Base-by-base conservation (phyloP, 1,140 invertebrate genomes). In the Drosophila albomicans region DNA sequence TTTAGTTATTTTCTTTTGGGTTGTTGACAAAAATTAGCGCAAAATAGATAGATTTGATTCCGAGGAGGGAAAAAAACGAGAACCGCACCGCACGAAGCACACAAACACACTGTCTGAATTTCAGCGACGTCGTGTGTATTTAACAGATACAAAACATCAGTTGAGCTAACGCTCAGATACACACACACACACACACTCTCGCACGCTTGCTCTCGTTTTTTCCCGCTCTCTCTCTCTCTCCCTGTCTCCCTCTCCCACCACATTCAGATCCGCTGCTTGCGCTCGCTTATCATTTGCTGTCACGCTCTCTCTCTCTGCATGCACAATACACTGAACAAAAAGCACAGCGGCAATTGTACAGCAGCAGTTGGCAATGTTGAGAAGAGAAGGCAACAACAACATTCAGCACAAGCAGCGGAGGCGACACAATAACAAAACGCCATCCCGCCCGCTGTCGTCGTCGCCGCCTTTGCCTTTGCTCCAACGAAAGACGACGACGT, bases 11-110 rank as follows among this genome's bases (percentile, higher is more conserved):
- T 28, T 51, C 35, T 56, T 65, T 65, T 65, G 25, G 67, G 67
- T 84, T 84, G 76, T 84, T 75, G 85, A 84, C 85, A 88, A 81
- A 81, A 81, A 85, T 74, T 82, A 89, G 85, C 85, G 85, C 84
- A 89, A 88, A 80, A 75, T 70, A 75, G 72, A 69, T 69, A 69
- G 71, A 74, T 72, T 84, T 38, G 8, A 45, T 71, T 76, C 56
- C 61, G 67, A 77, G 35, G 49, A 78, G 69, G 69, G 59, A 80
- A 57, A 66, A 25, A 79, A 87, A 74, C 75, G 76, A 85, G 86
- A 91, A 90, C 82, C 87, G 81, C 63, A 88, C 79, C 78, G 82
- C 71, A 91, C 91, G 84, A 91, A 91, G 81, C 72, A 88, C 90
- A 91, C 77, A 88, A 87, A 91, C 81, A 91, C 79, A 86, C 68